Evolutionary conservation across 2,888 invertebrate genomes (phyloP), one percentile per base, ranked within the genome.

Genomic region (Drosophila mimetica): DNA sequence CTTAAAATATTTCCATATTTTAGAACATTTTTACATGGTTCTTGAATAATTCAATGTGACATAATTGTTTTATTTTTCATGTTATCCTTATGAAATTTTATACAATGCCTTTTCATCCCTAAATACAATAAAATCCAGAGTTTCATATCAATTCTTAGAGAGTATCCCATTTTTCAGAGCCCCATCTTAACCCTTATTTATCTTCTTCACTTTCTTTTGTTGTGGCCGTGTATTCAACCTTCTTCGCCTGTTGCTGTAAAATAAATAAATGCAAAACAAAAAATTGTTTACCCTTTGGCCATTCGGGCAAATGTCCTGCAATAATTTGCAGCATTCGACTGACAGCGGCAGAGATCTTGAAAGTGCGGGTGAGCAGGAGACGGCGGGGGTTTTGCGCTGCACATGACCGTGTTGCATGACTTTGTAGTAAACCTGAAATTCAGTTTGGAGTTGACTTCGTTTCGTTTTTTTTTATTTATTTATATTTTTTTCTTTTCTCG

Each of bases 401-500:
- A 80, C 80, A 77, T 82, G 85, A 67, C 82, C 85, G 70, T 82
- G 82, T 85, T 85, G 82, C 82, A 82, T 82, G 82, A 82, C 79
- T 85, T 74, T 79, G 84, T 64, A 74, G 84, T 78, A 76, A 84
- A 84, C 84, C 84, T 73, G 85, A 85, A 77, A 82, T 74, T 74
- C 79, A 71, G 73, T 77, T 74, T 72, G 76, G 70, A 83, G 80
- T 83, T 78, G 74, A 53, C 47, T 64, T 53, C 54, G 42, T 66
- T 53, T 55, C 55, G 67, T 59, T 52, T 36, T 47, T 63, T 53
- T 25, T 34, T 48, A n/a, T 25, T 25, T 7, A 25, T 25, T 25
- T 25, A 25, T 28, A 20, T 20, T 20, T 18, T 42, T 52, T 50
- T 50, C 22, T 9, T 11, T 59, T 50, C 32, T 46, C 18, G 52